Percentiles rank a stretch among this genome's conserved stretches.
Conservation (phyloP, 2,113 vertebrate species). For the Suncus etruscus region DNA sequence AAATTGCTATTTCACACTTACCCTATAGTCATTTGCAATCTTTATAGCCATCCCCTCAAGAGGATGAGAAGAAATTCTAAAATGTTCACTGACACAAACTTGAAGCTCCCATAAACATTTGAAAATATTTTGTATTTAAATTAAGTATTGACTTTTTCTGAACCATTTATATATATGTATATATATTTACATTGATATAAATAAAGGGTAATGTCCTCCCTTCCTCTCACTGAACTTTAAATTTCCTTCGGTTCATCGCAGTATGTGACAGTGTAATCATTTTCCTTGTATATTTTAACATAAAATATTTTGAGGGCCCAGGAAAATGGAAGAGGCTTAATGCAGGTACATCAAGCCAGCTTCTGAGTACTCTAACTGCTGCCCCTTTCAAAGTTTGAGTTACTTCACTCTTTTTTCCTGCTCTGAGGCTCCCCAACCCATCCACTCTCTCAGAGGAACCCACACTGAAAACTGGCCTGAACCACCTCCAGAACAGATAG, state of each 20-base stretch:
- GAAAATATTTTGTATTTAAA: conserved; percentile 45
- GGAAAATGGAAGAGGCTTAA: conserved; percentile 55
- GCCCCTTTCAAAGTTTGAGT: conserved; percentile 50
- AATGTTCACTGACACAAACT: neutral
- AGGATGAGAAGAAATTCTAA: neutral
- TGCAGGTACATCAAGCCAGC: conserved; percentile 14
- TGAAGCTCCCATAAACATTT: conserved; percentile 35
- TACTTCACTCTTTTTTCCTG: neutral
- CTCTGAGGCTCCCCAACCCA: conserved; percentile 27
- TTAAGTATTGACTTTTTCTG: conserved; percentile 38
- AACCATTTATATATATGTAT: conserved; percentile 45
- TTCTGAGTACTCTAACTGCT: conserved; percentile 58
- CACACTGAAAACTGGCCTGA: conserved; percentile 30
- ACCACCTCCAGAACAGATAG: too few relatives aligned
- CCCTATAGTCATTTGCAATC: neutral
- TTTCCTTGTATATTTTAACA: neutral
- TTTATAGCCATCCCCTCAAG: neutral
- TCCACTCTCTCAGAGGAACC: conserved; percentile 53
- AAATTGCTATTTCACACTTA: neutral
- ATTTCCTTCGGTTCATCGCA: neutral
- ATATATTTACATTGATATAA: conserved; percentile 30
- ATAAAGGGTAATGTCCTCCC: neutral
- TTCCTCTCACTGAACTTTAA: neutral
- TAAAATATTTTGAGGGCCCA: neutral
- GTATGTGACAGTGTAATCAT: too few relatives aligned